Evolutionary conservation across 2,797 vertebrate species (phyloP).

Genomic region (Platalea minor): DNA sequence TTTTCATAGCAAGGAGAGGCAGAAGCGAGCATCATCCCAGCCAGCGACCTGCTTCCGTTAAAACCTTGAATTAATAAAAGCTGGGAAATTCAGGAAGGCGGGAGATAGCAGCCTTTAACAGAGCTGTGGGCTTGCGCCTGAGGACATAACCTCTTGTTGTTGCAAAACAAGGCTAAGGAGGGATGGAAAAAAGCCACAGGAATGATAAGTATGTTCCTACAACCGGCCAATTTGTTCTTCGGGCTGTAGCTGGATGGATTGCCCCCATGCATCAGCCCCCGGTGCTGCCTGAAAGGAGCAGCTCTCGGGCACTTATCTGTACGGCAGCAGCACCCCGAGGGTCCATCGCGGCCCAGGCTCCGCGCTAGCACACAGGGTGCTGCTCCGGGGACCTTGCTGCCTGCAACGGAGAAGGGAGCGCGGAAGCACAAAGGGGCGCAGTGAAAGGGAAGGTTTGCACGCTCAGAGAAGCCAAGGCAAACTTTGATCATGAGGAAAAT

Average conservation of each 20-base stretch:
- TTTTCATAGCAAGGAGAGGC: background rate
- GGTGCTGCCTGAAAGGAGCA: background rate
- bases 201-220: background rate
- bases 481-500: background rate
- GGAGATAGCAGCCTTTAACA: background rate
- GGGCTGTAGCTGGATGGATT: background rate
- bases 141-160: background rate
- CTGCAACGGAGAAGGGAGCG: rapidly evolving
- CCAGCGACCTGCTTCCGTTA: background rate
- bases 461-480: background rate
- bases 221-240: background rate
- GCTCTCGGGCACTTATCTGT: background rate
- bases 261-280: background rate
- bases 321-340: background rate
- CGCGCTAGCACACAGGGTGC: background rate
- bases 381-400: background rate
- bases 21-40: background rate
- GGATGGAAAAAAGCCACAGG: background rate
- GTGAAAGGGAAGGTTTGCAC: background rate
- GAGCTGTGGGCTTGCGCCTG: background rate
- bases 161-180: background rate
- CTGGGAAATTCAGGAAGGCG: background rate
- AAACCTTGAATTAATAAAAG: background rate
- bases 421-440: background rate
- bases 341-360: rapidly evolving